Base-by-base conservation (phyloP, 2,888 invertebrate genomes). In the Eilema griseolum region DNA sequence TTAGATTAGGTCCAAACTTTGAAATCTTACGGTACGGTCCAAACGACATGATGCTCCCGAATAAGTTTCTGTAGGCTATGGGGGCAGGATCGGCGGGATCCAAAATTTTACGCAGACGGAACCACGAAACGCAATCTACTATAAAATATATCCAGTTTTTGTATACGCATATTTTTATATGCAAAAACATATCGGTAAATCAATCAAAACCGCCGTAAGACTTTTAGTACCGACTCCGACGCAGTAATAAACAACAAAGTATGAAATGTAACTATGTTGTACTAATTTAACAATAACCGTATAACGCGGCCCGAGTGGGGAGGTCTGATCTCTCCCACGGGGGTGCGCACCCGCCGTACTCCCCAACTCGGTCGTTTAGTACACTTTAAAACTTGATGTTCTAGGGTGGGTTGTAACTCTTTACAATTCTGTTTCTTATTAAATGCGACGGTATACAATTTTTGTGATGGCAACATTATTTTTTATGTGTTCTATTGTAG, bases 211-310 rank as follows among this genome's bases (percentile, higher is more conserved):
- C 78, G 87, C 80, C 77, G 72, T 75, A 85, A 79, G 76, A 82
- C 83, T 73, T 81, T 83, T 81, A 81, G 80, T 79, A 78, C 52
- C 52, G n/a, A 52, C 52, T 84, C 80, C 77, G 77, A 80, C 80
- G 72, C 77, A 75, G 76, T 79, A 75, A 85, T 90, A 90, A 91
- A 90, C 90, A 88, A 91, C 90, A 89, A 89, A 88, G 89, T 90
- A 89, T 82, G 84, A 81, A 66, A 81, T 71, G 73, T 41, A 60
- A 63, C 78, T 78, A 70, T 66, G 68, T 61, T 62, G 62, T 87
- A 89, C 88, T 88, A 89, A 90, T 89, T 90, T 88, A 85, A 88
- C 87, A 88, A 87, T 88, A 87, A 86, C 85, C 81, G 66, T 80
- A 85, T 85, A 85, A 84, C 82, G 77, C 82, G 73, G 68, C 69